Percentiles rank a stretch among this genome's conserved stretches.
These are phyloP conservation scores for Hyposoter didymator DNA, from an alignment of 2,888 invertebrate genomes.

Conservation along the genomic window DNA sequence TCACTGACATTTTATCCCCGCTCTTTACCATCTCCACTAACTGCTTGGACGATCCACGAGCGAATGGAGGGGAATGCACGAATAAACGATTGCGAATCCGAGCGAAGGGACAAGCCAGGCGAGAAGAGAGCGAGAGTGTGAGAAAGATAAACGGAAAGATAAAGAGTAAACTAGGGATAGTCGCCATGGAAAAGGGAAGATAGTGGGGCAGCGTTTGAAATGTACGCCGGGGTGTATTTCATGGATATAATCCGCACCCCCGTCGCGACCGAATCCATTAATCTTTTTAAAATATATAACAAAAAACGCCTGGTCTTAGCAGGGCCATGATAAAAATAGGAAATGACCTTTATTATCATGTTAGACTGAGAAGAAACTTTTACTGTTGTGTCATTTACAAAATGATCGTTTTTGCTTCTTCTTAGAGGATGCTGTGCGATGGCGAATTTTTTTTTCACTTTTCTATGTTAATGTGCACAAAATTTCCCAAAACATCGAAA, in stretches of 20 bases:
- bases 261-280: not conserved
- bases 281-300: slow-evolving; percentile 5
- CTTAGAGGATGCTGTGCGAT: too few species aligned
- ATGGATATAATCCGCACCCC: slow-evolving; percentile 32
- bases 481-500: too few species aligned
- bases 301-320: not conserved
- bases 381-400: not conserved
- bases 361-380: not conserved
- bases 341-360: not conserved
- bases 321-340: not conserved
- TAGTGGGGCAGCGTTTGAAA: slow-evolving; percentile 50
- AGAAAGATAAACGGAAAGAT: not conserved
- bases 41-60: slow-evolving; percentile 31
- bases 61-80: slow-evolving; percentile 54
- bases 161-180: slow-evolving; percentile 40
- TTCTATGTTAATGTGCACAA: too few species aligned
- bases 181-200: slow-evolving; percentile 48
- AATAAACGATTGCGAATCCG: slow-evolving; percentile 44
- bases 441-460: too few species aligned
- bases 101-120: not conserved
- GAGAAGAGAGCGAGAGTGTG: slow-evolving; percentile 1
- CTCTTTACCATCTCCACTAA: slow-evolving; percentile 16
- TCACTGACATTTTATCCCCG: not conserved
- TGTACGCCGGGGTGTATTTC: slow-evolving; percentile 35
- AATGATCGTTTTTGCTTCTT: not conserved